phyloP scores from a whole-genome alignment of 2,888 invertebrate genomes.

The Disparrhopalites patrizii region DNA sequence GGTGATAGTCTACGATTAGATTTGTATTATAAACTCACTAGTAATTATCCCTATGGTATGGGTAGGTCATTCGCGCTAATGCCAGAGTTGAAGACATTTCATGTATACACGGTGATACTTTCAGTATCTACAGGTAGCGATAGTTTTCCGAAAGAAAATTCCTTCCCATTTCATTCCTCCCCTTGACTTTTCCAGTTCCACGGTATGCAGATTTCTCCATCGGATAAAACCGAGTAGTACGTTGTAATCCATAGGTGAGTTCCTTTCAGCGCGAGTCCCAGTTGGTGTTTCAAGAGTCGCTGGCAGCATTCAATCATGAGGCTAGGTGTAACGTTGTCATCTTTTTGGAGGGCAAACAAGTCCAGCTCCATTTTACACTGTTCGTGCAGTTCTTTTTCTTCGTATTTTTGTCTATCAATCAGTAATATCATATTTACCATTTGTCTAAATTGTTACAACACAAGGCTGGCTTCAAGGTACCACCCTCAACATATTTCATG shows the following conservation, averaged over 20 bases:
- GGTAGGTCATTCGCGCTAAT: no score
- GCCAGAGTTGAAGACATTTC: no score
- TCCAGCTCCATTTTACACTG: slow-evolving; percentile 64
- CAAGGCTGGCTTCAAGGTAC: neutral
- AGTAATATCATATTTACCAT: neutral
- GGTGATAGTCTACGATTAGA: no score
- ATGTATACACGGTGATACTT: no score
- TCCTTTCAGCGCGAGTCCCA: slow-evolving; percentile 59
- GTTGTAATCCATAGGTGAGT: slow-evolving; percentile 76
- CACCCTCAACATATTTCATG: neutral
- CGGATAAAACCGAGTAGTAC: slow-evolving; percentile 84
- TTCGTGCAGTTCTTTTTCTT: slow-evolving; percentile 69
- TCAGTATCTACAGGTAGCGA: no score
- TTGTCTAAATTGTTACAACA: neutral
- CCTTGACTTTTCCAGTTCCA: slow-evolving; percentile 81
- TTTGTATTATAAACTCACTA: no score
- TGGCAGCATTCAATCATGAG: slow-evolving; percentile 83
- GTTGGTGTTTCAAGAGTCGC: slow-evolving; percentile 58
- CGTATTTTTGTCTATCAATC: slow-evolving; percentile 72
- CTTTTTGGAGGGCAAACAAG: slow-evolving; percentile 72
- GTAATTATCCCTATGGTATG: no score
- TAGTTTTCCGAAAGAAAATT: no score
- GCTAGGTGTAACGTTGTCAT: slow-evolving; percentile 84
- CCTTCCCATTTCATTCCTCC: no score
- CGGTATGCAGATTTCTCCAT: slow-evolving; percentile 87